phyloP scores from a whole-genome alignment of 2,888 invertebrate genomes.

The Cremastinae sp. region DNA sequence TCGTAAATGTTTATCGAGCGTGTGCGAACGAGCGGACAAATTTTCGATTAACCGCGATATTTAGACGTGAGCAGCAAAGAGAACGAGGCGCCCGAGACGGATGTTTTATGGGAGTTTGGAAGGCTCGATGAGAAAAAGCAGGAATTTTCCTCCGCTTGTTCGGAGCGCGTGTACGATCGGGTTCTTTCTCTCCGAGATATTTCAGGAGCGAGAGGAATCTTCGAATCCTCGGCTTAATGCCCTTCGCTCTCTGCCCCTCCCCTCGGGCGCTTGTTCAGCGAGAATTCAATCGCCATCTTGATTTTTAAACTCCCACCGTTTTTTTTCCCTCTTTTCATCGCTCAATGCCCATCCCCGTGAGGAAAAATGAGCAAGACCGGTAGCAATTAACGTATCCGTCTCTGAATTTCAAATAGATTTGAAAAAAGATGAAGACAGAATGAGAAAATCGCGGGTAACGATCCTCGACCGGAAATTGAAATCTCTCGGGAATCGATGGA shows the following conservation, averaged over 20 bases:
- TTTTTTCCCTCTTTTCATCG: conserved; percentile 16
- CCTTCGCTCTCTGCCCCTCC: conserved; percentile 12
- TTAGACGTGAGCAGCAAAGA: conserved; percentile 42
- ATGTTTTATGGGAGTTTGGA: conserved; percentile 27
- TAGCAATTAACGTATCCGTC: conserved; percentile 33
- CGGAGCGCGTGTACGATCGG: not conserved
- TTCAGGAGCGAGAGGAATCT: conserved; percentile 56
- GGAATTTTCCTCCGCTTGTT: conserved; percentile 18
- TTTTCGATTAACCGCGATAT: conserved; percentile 59
- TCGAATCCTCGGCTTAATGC: conserved; percentile 33
- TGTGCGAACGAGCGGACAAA: conserved; percentile 26
- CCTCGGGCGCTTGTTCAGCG: conserved; percentile 12
- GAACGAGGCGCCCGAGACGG: conserved; percentile 24
- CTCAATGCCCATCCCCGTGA: conserved; percentile 33
- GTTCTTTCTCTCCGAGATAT: conserved; percentile 37
- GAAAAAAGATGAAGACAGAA: too few species aligned
- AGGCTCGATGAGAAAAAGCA: conserved; percentile 9
- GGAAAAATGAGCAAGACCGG: conserved; percentile 21
- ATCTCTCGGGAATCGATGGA: conserved; percentile 23
- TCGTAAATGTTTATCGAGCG: conserved; percentile 50
- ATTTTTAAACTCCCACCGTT: conserved; percentile 8
- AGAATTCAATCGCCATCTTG: conserved; percentile 6
- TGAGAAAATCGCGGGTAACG: conserved; percentile 45
- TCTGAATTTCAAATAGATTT: too few species aligned
- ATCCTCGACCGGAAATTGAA: conserved; percentile 50